Evolutionary conservation across 1,140 invertebrate species (phyloP), one percentile per base, ranked within the genome.

Genomic region (Cydia strobilella): DNA sequence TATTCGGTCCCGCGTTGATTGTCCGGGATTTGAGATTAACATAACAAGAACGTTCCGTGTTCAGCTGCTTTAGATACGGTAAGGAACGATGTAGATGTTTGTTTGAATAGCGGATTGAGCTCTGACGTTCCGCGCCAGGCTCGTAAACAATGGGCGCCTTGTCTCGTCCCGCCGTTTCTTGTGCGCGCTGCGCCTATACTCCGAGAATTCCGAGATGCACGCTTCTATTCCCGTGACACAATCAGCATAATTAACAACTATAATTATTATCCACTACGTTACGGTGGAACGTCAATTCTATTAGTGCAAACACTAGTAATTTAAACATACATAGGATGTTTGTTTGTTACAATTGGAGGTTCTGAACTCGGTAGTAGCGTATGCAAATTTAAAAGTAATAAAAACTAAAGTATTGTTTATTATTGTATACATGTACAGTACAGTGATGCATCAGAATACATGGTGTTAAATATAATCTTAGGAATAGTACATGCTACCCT

Each of bases 21-120:
- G 87, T 91, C 83, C 85, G 80, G 84, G 82, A 85, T 88, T 87
- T 80, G 75, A 82, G 88, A 90, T 89, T 87, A 91, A 88, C 86
- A 88, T 89, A 84, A 82, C 81, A 85, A 79, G 78, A 84, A 81
- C 83, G 78, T 80, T 80, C 81, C 75, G 59, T 79, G 75, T 77
- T 78, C 73, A 74, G 76, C 75, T 72, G 35, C 54, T 42, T 77
- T 74, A 74, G 74, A 79, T 79, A 79, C 72, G 73, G 42, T 72
- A 72, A 75, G 42, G 72, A 42, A 74, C 69, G 73, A 45, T 76
- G 78, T 81, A 81, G 77, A 80, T 80, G 81, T 82, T 82, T 83
- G 82, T 86, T 84, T 86, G 80, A 76, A 82, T 79, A 82, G 78
- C 76, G 84, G 77, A 84, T 84, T 80, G 82, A 80, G 80, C 76